Percentiles rank a stretch among this genome's conserved stretches.
These are phyloP conservation scores for Melitaea athalia DNA, from an alignment of 2,888 invertebrate genomes.

Conservation along the genomic window DNA sequence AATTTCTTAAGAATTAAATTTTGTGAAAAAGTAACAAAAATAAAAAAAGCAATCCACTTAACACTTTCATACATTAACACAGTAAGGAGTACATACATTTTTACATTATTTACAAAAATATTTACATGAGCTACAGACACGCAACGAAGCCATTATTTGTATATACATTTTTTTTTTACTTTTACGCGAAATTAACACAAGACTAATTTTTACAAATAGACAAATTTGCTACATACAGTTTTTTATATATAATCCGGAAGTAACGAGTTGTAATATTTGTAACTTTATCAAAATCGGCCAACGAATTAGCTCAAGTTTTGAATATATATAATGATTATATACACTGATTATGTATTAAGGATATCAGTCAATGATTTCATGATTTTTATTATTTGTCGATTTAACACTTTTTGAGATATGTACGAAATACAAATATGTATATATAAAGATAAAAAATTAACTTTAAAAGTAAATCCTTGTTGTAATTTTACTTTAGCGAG, in stretches of 20 bases:
- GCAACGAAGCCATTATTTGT: slow-evolving; percentile 50
- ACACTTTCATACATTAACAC: slow-evolving; percentile 63
- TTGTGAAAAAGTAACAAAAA: slow-evolving; percentile 56
- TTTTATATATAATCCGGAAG: background rate
- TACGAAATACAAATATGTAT: no score
- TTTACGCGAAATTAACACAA: slow-evolving; percentile 35
- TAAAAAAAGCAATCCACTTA: slow-evolving; percentile 60
- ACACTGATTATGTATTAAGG: background rate
- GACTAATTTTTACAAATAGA: slow-evolving; percentile 14
- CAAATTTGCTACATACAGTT: background rate
- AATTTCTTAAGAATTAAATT: slow-evolving; percentile 48
- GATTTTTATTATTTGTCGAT: no score
- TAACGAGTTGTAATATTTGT: background rate
- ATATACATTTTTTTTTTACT: slow-evolving; percentile 45
- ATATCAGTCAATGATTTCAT: background rate
- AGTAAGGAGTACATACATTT: slow-evolving; percentile 48
- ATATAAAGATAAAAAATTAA: no score
- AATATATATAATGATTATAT: background rate
- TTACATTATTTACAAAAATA: slow-evolving; percentile 68
- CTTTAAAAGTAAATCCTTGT: no score
- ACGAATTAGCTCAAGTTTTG: background rate
- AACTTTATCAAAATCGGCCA: slow-evolving; percentile 1
- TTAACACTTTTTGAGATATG: no score
- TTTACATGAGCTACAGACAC: slow-evolving; percentile 56
- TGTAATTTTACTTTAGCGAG: no score